A percentile compares a stretch with the other conserved stretches of the same genome.
These are phyloP conservation scores for Ostrea denselamellosa DNA, from an alignment of 1,140 invertebrate genomes.

Conservation along the genomic window DNA sequence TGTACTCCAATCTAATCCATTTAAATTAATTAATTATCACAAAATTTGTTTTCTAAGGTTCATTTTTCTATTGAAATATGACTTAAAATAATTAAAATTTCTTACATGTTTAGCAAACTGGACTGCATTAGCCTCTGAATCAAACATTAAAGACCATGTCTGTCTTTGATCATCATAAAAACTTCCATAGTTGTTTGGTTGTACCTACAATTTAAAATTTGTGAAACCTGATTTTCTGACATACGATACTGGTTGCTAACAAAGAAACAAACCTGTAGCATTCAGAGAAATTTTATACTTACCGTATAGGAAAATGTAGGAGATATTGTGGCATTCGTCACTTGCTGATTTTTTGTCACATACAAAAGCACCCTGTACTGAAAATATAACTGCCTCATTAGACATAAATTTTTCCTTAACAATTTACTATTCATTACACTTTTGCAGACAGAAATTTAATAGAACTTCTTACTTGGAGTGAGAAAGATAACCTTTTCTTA, in stretches of 20 bases:
- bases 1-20: too few relatives aligned
- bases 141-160: slow-evolving; percentile 79
- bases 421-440: too few relatives aligned
- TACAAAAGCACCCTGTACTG: slow-evolving; percentile 79
- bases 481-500: too few relatives aligned
- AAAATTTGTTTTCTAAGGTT: too few relatives aligned
- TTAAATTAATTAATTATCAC: too few relatives aligned
- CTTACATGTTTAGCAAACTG: slow-evolving; percentile 78
- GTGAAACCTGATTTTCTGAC: neutral
- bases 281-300: slow-evolving; percentile 59
- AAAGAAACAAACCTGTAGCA: neutral
- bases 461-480: too few relatives aligned
- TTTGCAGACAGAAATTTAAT: too few relatives aligned
- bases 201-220: slow-evolving; percentile 69
- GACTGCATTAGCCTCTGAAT: slow-evolving; percentile 68
- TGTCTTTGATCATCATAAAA: slow-evolving; percentile 78
- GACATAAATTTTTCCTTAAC: neutral
- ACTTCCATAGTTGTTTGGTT: slow-evolving; percentile 79
- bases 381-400: slow-evolving; percentile 51
- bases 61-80: neutral
- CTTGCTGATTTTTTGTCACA: slow-evolving; percentile 77
- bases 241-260: neutral
- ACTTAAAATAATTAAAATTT: neutral
- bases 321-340: slow-evolving; percentile 76
- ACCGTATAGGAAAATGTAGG: slow-evolving; percentile 75